Evolutionary conservation across 2,888 invertebrate genomes (phyloP), one percentile per base, ranked within the genome.

Genomic region (Polyommatus icarus): DNA sequence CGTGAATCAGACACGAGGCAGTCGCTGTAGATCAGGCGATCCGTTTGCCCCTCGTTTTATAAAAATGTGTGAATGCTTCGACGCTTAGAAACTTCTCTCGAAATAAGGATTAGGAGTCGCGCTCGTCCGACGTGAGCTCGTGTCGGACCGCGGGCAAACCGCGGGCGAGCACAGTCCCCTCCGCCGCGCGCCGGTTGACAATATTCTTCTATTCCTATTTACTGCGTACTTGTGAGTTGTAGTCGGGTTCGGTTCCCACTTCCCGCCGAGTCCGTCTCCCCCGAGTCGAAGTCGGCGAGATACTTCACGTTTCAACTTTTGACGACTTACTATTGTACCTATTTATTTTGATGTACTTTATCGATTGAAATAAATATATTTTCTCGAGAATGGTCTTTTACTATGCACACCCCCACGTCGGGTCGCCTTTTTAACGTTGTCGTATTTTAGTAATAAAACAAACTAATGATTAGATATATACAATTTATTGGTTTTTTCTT

Each of bases 291-390:
- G 20, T 8, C 20, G n/a, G 20, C 20, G 59, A 59, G 61, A 24
- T 5, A 59, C 15, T 24, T 24, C 61, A 61, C 61, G 6, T 15
- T 67, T 32, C 18, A 67, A 67, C 67, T 67, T 67, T 67, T 32
- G 67, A 67, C 29, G 15, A 67, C 10, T 61, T 67, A 67, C 20
- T 61, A 29, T 67, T 67, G 61, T 67, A 67, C 67, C 67, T 29
- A 67, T 67, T 67, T 32, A 67, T 67, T 67, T 67, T 67, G 67
- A 67, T 67, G 67, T 67, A 67, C 15, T 32, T 67, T 67, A 12
- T 67, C 24, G 6, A 67, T 29, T 67, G 29, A 32, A 67, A 67
- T 67, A 67, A 67, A 67, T 67, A 67, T 67, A 67, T 67, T 67
- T 67, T 67, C 67, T 67, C 67, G 67, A 67, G 67, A 18, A 32